These are phyloP conservation scores for Plebejus anna DNA, from an alignment of 2,888 invertebrate species.

Conservation along the genomic window DNA sequence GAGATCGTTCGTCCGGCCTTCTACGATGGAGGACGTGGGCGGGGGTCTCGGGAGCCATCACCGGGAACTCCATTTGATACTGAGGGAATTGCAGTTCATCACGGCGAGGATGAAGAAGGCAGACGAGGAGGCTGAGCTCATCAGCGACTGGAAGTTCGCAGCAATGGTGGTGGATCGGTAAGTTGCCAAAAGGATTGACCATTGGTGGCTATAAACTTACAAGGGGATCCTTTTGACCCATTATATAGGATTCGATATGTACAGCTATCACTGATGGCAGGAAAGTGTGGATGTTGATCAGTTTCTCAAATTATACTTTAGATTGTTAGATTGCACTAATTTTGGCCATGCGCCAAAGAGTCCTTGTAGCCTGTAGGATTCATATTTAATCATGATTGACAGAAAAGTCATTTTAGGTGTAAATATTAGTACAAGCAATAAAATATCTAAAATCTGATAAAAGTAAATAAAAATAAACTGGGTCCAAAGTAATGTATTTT, in stretches of 20 bases:
- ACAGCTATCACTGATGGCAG: no score
- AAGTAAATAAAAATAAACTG: not conserved
- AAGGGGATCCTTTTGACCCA: no score
- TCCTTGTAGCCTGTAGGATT: no score
- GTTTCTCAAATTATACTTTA: no score
- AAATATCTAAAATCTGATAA: not conserved
- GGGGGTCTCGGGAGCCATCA: slow-evolving; percentile 84
- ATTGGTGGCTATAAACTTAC: not conserved
- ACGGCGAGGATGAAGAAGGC: slow-evolving; percentile 96
- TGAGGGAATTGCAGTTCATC: slow-evolving; percentile 96
- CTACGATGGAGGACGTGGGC: slow-evolving; percentile 87
- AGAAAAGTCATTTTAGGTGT: no score
- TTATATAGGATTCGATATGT: no score
- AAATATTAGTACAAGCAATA: not conserved
- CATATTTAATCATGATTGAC: no score
- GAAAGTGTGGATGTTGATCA: no score
- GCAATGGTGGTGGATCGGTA: slow-evolving; percentile 98
- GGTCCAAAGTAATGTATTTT: not conserved
- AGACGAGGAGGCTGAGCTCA: slow-evolving; percentile 95
- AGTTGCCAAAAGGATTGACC: slow-evolving; percentile 32
- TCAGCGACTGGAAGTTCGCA: slow-evolving; percentile 98
- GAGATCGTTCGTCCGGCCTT: slow-evolving; percentile 85
- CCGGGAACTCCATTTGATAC: slow-evolving; percentile 92
- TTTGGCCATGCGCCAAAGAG: no score
- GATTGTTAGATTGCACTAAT: no score